Evolutionary conservation across 1,140 invertebrate genomes (phyloP).

Genomic region (Glossosoma conforme): DNA sequence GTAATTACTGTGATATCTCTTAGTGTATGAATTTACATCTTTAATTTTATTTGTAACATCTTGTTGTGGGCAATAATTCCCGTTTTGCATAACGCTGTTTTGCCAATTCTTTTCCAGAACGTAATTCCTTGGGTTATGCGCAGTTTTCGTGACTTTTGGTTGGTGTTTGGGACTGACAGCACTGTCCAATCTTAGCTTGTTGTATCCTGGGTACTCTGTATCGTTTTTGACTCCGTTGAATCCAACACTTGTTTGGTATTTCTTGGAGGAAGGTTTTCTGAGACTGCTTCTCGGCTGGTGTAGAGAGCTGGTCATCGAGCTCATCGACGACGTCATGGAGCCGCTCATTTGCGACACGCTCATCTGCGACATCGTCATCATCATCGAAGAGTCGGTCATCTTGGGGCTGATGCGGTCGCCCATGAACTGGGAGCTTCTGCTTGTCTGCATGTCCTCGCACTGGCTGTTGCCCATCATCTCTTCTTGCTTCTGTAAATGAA

Average conservation of each 20-base stretch:
- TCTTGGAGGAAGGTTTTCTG: constrained; percentile 41
- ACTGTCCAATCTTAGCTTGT: constrained; percentile 46
- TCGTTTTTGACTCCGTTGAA: constrained; percentile 37
- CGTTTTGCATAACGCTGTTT: constrained; percentile 27
- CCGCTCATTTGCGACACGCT: constrained; percentile 3
- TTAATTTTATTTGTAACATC: constrained; percentile 5
- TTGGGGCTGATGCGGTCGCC: constrained; percentile 2
- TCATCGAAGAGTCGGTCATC: constrained; percentile 10
- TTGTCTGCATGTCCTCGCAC: constrained; percentile 11
- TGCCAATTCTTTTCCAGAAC: constrained; percentile 28
- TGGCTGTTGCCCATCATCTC: constrained; percentile 19
- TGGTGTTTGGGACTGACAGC: constrained; percentile 47
- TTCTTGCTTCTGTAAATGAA: constrained; percentile 28
- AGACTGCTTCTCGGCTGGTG: constrained; percentile 42
- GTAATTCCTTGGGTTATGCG: constrained; percentile 28
- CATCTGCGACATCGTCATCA: constrained; percentile 20
- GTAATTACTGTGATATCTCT: too few species aligned
- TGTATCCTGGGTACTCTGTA: constrained; percentile 42
- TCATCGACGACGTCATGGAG: constrained; percentile 17
- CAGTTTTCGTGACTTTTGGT: constrained; percentile 15
- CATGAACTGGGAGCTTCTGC: constrained; percentile 4
- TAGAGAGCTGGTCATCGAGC: constrained; percentile 14
- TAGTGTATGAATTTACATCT: too few species aligned
- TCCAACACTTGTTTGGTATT: constrained; percentile 29
- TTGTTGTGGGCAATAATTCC: constrained; percentile 21